These are phyloP conservation scores for Urosaurus nigricauda DNA, from an alignment of 2,797 vertebrate genomes.

Conservation along the genomic window DNA sequence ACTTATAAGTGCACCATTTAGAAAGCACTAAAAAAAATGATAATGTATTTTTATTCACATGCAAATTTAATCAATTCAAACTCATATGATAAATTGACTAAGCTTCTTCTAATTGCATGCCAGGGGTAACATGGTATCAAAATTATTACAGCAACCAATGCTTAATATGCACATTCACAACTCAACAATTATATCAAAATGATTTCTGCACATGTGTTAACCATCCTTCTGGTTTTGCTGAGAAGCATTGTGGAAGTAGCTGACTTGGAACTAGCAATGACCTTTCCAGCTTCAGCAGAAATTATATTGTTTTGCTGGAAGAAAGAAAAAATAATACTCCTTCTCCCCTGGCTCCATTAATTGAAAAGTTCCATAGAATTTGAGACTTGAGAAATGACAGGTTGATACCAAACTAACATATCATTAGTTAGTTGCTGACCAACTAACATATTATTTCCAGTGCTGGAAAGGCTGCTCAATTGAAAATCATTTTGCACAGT, in stretches of 20 bases:
- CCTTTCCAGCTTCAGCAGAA: background rate
- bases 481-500: background rate
- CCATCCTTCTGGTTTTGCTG: background rate
- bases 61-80: background rate
- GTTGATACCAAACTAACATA: constrained; percentile 2
- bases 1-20: background rate
- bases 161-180: background rate
- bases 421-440: constrained; percentile 15
- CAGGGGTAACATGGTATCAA: too few relatives aligned
- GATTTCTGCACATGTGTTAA: background rate
- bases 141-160: background rate
- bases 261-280: background rate
- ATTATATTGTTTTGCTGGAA: background rate
- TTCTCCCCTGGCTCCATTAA: background rate
- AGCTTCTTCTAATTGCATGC: background rate
- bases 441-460: constrained; percentile 7
- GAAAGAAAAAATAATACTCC: background rate
- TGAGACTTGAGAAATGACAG: constrained; percentile 5
- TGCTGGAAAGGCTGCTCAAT: background rate
- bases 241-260: background rate
- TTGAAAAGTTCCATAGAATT: constrained; percentile 6
- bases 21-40: background rate
- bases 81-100: background rate
- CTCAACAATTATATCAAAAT: background rate
- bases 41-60: background rate